These are phyloP conservation scores for Tenebrosternarchus preto DNA, from an alignment of 2,113 vertebrate species.

Conservation along the genomic window DNA sequence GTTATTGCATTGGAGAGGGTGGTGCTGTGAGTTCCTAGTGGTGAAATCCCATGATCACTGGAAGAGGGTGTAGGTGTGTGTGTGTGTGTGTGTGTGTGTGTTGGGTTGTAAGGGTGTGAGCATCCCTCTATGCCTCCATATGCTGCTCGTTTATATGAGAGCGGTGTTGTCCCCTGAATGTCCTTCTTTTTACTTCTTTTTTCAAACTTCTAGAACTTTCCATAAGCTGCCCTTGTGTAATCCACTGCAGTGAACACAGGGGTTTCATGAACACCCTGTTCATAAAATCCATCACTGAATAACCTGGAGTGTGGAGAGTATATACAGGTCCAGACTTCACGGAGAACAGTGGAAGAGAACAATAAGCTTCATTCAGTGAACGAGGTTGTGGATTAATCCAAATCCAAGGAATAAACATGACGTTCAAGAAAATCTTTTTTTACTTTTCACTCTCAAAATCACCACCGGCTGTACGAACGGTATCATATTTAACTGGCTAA, in stretches of 20 bases:
- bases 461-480: not conserved
- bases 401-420: not conserved
- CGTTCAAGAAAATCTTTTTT: not conserved
- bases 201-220: not conserved
- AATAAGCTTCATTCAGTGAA: too few relatives aligned
- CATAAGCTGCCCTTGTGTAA: not conserved
- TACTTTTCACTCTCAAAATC: conserved; percentile 20
- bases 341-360: too few relatives aligned
- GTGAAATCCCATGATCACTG: conserved; percentile 81
- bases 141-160: conserved; percentile 29
- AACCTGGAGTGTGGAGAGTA: not conserved
- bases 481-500: not conserved
- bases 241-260: too few relatives aligned
- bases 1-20: conserved; percentile 78
- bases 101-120: conserved; percentile 72
- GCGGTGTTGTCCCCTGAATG: not conserved
- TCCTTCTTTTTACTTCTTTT: not conserved
- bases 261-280: not conserved
- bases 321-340: too few relatives aligned
- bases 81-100: not conserved
- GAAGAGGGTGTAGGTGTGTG: too few relatives aligned
- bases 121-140: conserved; percentile 63
- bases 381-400: too few relatives aligned
- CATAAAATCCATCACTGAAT: not conserved
- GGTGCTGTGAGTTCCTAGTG: too few relatives aligned